Evolutionary conservation across 1,140 invertebrate genomes (phyloP), one percentile per base, ranked within the genome.

Genomic region (Latrodectus geometricus): DNA sequence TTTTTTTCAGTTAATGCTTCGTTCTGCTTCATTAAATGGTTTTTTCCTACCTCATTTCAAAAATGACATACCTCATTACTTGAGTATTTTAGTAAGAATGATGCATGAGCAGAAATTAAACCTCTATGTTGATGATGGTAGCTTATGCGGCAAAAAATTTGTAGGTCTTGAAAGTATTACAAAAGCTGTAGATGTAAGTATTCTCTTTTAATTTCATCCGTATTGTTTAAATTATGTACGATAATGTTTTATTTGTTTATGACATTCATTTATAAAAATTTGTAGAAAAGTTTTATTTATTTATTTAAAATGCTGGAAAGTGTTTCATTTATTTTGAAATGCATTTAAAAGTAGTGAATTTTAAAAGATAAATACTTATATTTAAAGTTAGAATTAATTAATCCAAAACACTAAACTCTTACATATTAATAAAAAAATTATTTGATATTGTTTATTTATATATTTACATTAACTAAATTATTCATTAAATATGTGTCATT

Each of bases 61-160:
- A 21, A 72, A 54, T 52, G 82, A 84, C 68, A 76, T 84, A 48
- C 82, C 82, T 69, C 82, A 84, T 68, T 84, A 84, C 73, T 35
- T 84, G 23, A 84, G 50, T 17, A 21, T 84, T 11, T 35, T 84
- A 68, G 73, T 84, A 12, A 49, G 73, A 35, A 21, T 61, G 52
- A 23, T 76, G 48, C 82, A 84, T 68, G 82, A 84, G 52, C 82
- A 84, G 68, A 84, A 52, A n/a, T 20, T 84, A n/a, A 84, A 75
- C 49, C 50, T 21, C 17, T 49, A 52, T 48, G 48, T 84, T 76
- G 82, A 84, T 84, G 82, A 84, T 76, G 82, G 82, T 23, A 84
- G 82, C 20, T 76, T 20, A 17, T 49, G n/a, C 15, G 82, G 82
- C 21, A 54, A 75, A 21, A 23, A 73, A 23, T 84, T 84, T 54